Percentiles rank a stretch among this genome's conserved stretches.
These are phyloP conservation scores for Pseudomyrmex gracilis DNA, from an alignment of 1,140 invertebrate genomes.

Conservation along the genomic window DNA sequence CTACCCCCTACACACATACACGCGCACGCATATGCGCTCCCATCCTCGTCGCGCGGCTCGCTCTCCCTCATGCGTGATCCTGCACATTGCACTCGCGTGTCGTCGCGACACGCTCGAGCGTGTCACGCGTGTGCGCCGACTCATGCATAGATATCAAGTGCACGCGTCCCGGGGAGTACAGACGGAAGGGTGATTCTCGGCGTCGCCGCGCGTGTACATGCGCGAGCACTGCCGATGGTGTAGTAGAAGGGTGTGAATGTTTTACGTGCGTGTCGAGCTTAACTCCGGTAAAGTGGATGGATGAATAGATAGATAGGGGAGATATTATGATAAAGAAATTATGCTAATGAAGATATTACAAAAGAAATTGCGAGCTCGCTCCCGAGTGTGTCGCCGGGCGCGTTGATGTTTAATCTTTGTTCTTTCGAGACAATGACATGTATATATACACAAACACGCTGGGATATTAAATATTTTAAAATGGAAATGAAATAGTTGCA, in stretches of 20 bases:
- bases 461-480: slow-evolving; percentile 53
- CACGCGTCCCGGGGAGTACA: slow-evolving; percentile 34
- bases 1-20: slow-evolving; percentile 50
- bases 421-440: slow-evolving; percentile 20
- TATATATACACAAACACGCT: neutral
- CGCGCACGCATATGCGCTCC: neutral
- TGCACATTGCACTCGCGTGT: slow-evolving; percentile 23
- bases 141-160: slow-evolving; percentile 67
- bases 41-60: neutral
- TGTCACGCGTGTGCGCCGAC: slow-evolving; percentile 52
- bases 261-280: slow-evolving; percentile 47
- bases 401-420: slow-evolving; percentile 35
- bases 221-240: slow-evolving; percentile 13
- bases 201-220: slow-evolving; percentile 28
- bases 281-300: slow-evolving; percentile 45
- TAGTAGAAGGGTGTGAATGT: slow-evolving; percentile 43
- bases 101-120: slow-evolving; percentile 42
- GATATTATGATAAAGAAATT: slow-evolving; percentile 56
- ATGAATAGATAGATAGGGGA: slow-evolving; percentile 45
- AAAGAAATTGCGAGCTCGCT: slow-evolving; percentile 48
- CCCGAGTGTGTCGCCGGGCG: neutral
- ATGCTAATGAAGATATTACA: slow-evolving; percentile 49
- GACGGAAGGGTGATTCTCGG: neutral
- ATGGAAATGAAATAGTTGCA: slow-evolving; percentile 53
- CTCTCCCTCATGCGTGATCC: slow-evolving; percentile 22